Evolutionary conservation across 2,888 invertebrate genomes (phyloP), one percentile per base, ranked within the genome.

Genomic region (Philaethria dido): DNA sequence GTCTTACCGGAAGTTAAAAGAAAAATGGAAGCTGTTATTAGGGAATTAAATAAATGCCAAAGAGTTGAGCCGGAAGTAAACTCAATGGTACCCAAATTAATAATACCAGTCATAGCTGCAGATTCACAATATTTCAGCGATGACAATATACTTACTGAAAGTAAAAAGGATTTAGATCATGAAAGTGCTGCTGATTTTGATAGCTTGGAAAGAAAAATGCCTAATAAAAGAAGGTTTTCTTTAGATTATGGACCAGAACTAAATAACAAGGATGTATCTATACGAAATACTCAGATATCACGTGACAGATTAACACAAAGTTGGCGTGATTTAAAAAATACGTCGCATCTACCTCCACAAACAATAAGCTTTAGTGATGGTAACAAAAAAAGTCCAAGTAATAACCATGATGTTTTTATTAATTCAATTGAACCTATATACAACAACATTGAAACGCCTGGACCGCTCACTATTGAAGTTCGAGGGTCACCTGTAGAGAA

Each of bases 391-490:
- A 92, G 75, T 55, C 81, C 94, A 61, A 94, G 66, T 14, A 71
- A 95, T 8, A 71, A 95, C 0, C 95, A 94, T 77, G 96, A 96
- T 83, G 94, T 96, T 9, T 95, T 96, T 77, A 94, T 96, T 0
- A 94, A 95, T 75, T 94, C 91, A 39, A 80, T 87, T 29, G 93
- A 94, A 47, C 92, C 92, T 1, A 81, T 92, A 36, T 94, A 94
- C n/a, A 91, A 93, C 70, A 93, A 94, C 64, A 66, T 87, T 25
- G 79, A 80, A 44, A 95, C 95, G 70, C 96, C 96, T 0, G 97
- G 97, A 3, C 95, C 96, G 69, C 89, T 97, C 76, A 96, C 97
- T 11, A 97, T 97, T 70, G 95, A 97, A 88, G 96, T 97, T 89
- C 95, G 84, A 94, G 97, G 87, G 85, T 95, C 80, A 93, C 95